Evolutionary conservation across 2,113 vertebrate species (phyloP), one percentile per base, ranked within the genome.

Genomic region (Macaca mulatta): DNA sequence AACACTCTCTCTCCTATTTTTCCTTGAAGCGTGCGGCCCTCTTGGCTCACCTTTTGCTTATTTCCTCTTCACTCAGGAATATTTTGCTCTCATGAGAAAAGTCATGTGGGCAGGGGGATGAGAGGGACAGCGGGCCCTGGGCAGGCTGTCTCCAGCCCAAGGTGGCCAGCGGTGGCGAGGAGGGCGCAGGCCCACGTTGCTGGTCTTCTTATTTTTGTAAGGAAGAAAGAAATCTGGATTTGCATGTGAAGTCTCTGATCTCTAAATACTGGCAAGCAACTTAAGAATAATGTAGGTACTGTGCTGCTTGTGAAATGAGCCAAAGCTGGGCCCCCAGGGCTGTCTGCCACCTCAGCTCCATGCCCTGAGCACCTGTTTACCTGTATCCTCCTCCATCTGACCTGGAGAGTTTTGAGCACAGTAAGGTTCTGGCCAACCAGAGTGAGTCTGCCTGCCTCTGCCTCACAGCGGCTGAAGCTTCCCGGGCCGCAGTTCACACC

Each of bases 41-140:
- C 38, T 86, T 52, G 87, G 90, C 59, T 97, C 78, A 85, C 57
- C 82, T 91, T 88, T 64, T 80, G 18, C 69, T 74, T 77, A 55
- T 85, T 13, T 17, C 79, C 17, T 86, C 10, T 85, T 74, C 64
- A 72, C 48, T 67, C 18, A 48, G 74, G 86, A 78, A 40, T 95
- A 86, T 57, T 91, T 86, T 43, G 32, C 16, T 97, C 69, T 11
- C 35, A 17, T 90, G 91, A 96, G 72, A 86, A 90, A 70, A 77
- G 43, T 43, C 32, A 23, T 27, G 4, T 38, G 40, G 35, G 59
- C 38, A 55, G 1, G 2, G 16, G 35, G 61, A 32, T 3, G 10
- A 40, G 4, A 8, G 17, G 45, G 6, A 14, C 2, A 11, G 17
- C 2, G 38, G 52, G 25, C 23, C 6, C 4, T 6, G 48, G 55